Base-by-base conservation (phyloP, 2,113 vertebrate species). In the Spea bombifrons region DNA sequence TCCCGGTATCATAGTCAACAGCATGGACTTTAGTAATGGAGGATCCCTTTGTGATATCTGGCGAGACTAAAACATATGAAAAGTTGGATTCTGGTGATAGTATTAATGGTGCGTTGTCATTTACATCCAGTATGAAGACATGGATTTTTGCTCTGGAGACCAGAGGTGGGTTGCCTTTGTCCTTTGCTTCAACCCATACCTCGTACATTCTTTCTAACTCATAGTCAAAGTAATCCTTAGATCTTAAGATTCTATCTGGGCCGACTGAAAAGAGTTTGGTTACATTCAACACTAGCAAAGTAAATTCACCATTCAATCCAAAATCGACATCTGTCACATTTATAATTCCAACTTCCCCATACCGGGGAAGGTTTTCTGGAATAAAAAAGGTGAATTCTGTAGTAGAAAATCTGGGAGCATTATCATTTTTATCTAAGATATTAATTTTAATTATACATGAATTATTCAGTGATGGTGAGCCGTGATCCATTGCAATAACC, bases 341-440 rank as follows among this genome's bases (percentile, higher is more conserved):
- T 57, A 80, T 50, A 48, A 68, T 67, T 30, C 78, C 78, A 7
- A 80, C 78, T 16, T 68, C 50, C 47, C 71, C 71, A 10, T 10
- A 7, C 15, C n/a, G n/a, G 30, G 71, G 50, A 73, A 80, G 78
- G 61, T 68, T 59, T 74, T 80, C 78, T 10, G 71, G 65, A 30
- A 80, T 43, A 48, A n/a, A 80, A 52, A 80, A 80, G 5, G 7
- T 61, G 12, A 80, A 67, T 45, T 80, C 64, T 30, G 61, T 68
- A 4, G 45, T 68, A 47, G 45, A 57, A 57, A 74, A 80, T 16
- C 49, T 49, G 6, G 78, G 78, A 6, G 64, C 10, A 53, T 80
- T 80, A 17, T 80, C 78, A 61, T 80, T 80, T 80, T 80, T 43
- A 43, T 80, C 78, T 9, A 80, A 43, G 16, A 80, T 8, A n/a